Evolutionary conservation across 1,140 invertebrate species (phyloP).

Genomic region (Drosophila athabasca): DNA sequence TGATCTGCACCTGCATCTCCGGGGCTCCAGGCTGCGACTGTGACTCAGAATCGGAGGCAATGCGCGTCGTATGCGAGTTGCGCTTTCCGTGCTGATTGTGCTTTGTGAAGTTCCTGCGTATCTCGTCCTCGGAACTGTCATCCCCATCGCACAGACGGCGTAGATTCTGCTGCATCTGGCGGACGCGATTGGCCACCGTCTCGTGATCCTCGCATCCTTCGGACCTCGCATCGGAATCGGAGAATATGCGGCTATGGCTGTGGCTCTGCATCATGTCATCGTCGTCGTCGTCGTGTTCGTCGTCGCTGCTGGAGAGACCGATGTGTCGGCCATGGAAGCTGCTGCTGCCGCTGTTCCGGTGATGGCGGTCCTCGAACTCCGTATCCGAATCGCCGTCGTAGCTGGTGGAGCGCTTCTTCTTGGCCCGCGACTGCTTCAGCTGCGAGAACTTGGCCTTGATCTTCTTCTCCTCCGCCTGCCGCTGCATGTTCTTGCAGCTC

Average conservation of each 20-base stretch:
- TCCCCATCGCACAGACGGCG: constrained; percentile 77
- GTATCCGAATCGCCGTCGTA: constrained; percentile 93
- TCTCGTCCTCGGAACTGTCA: constrained; percentile 82
- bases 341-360: constrained; percentile 66
- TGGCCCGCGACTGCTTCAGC: constrained; percentile 93
- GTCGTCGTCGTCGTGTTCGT: constrained; percentile 54
- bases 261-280: constrained; percentile 27
- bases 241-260: constrained; percentile 60
- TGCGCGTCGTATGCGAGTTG: constrained; percentile 85
- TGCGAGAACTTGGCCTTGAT: constrained; percentile 95
- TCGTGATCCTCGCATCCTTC: constrained; percentile 27
- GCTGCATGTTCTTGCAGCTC: constrained; percentile 96
- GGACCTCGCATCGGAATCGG: constrained; percentile 61
- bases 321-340: constrained; percentile 67
- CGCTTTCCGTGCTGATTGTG: constrained; percentile 84
- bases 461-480: constrained; percentile 94
- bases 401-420: constrained; percentile 93
- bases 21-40: constrained; percentile 58
- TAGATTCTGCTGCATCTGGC: constrained; percentile 72
- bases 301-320: constrained; percentile 69
- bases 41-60: constrained; percentile 85
- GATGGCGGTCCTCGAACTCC: constrained; percentile 85
- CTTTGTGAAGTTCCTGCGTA: constrained; percentile 53
- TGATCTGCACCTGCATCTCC: constrained; percentile 77
- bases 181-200: constrained; percentile 37